These are phyloP conservation scores for Tyrophagus putrescentiae DNA, from an alignment of 1,140 invertebrate genomes.

Conservation along the genomic window DNA sequence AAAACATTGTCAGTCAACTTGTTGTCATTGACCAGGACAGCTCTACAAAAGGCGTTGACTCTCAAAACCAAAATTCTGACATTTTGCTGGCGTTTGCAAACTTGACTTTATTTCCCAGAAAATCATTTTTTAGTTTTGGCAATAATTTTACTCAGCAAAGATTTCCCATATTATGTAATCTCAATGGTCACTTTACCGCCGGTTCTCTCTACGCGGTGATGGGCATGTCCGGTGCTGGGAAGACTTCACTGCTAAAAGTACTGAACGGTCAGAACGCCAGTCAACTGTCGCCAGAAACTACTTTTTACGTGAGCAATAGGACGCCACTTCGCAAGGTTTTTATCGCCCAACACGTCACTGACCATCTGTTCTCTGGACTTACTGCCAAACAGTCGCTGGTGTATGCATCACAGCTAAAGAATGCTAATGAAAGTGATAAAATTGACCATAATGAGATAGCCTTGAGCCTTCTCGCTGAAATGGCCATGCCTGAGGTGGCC, in stretches of 20 bases:
- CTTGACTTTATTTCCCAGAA: too few relatives aligned
- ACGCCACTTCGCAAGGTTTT: neutral
- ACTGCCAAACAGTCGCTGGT: neutral
- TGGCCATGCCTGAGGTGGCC: neutral
- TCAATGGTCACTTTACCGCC: neutral
- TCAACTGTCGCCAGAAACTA: neutral
- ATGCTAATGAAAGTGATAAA: neutral
- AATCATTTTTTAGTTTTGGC: too few relatives aligned
- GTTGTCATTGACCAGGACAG: too few relatives aligned
- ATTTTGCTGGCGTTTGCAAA: too few relatives aligned
- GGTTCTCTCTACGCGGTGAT: constrained; percentile 34
- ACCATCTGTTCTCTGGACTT: neutral
- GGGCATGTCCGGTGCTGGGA: constrained; percentile 48
- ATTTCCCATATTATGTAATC: neutral
- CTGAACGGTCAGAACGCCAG: constrained; percentile 12
- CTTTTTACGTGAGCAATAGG: neutral
- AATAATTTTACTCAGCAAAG: too few relatives aligned
- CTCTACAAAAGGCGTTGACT: too few relatives aligned
- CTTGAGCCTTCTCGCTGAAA: neutral
- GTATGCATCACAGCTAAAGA: neutral
- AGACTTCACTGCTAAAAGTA: constrained; percentile 35
- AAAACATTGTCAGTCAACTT: too few relatives aligned
- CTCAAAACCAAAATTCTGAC: too few relatives aligned
- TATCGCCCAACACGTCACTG: neutral
- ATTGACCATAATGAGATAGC: neutral